Evolutionary conservation across 2,113 vertebrate species (phyloP).

Genomic region (Terrapene triunguis): DNA sequence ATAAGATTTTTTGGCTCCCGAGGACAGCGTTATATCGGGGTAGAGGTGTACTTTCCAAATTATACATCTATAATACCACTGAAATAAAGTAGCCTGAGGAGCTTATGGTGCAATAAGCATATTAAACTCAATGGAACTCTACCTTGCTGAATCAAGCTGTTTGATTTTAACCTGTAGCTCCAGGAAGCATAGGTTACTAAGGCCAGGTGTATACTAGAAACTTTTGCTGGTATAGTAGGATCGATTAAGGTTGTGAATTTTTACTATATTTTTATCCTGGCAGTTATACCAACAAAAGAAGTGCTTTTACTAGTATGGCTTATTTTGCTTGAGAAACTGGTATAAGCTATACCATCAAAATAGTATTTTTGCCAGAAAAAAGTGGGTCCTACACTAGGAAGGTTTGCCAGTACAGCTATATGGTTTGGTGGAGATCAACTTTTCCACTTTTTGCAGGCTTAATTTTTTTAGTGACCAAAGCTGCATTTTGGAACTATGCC

Average conservation of each 20-base stretch:
- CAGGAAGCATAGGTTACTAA: not conserved
- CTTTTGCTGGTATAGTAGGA: not conserved
- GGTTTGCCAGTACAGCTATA: not conserved
- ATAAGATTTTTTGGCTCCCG: too few relatives aligned
- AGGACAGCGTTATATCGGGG: too few relatives aligned
- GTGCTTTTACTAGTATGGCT: not conserved
- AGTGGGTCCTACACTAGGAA: not conserved
- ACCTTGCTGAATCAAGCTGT: not conserved
- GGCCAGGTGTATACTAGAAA: not conserved
- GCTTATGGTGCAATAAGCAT: conserved; percentile 16
- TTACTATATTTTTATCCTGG: not conserved
- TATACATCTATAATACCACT: not conserved
- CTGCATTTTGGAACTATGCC: too few relatives aligned
- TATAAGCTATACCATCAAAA: not conserved
- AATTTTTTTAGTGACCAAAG: too few relatives aligned
- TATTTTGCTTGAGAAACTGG: not conserved
- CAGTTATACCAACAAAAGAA: not conserved
- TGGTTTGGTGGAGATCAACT: too few relatives aligned
- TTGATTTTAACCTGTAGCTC: not conserved
- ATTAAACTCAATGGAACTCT: too few relatives aligned
- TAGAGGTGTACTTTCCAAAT: not conserved
- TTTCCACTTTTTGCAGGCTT: too few relatives aligned
- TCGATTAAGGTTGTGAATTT: not conserved
- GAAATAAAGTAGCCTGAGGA: not conserved
- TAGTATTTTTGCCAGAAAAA: not conserved